A percentile compares a stretch with the other conserved stretches of the same genome.
Evolutionary conservation across 1,140 invertebrate genomes (phyloP).

Genomic region (Drosophila baimaii): DNA sequence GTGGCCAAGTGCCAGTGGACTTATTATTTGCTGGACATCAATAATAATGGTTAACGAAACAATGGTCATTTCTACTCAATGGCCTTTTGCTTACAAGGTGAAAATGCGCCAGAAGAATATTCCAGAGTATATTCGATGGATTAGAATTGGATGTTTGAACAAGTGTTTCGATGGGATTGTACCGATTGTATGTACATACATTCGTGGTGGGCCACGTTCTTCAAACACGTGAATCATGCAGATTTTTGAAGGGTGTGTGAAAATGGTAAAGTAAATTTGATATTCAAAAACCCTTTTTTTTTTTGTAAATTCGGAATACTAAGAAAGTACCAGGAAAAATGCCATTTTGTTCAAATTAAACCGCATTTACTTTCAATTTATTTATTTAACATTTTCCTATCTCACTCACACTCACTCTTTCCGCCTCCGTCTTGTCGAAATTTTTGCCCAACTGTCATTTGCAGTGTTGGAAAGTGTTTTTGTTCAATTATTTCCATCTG

Average conservation of each 20-base stretch:
- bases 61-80: not conserved
- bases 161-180: constrained; percentile 3
- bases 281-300: not conserved
- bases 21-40: constrained; percentile 21
- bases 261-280: not conserved
- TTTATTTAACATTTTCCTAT: not conserved
- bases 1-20: constrained; percentile 16
- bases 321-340: too few relatives aligned
- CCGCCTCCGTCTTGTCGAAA: not conserved
- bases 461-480: constrained; percentile 32
- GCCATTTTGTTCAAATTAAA: too few relatives aligned
- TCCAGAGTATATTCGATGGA: not conserved
- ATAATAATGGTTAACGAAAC: constrained; percentile 1
- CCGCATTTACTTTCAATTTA: constrained; percentile 9
- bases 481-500: constrained; percentile 31
- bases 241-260: not conserved
- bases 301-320: too few relatives aligned
- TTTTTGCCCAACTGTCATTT: constrained; percentile 29
- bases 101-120: constrained; percentile 1
- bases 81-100: not conserved
- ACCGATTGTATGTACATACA: too few relatives aligned
- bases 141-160: constrained; percentile 5
- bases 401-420: too few relatives aligned
- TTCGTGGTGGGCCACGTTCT: constrained; percentile 6
- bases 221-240: not conserved